These are phyloP conservation scores for Zaprionus ghesquierei DNA, from an alignment of 1,140 invertebrate species.

Conservation along the genomic window DNA sequence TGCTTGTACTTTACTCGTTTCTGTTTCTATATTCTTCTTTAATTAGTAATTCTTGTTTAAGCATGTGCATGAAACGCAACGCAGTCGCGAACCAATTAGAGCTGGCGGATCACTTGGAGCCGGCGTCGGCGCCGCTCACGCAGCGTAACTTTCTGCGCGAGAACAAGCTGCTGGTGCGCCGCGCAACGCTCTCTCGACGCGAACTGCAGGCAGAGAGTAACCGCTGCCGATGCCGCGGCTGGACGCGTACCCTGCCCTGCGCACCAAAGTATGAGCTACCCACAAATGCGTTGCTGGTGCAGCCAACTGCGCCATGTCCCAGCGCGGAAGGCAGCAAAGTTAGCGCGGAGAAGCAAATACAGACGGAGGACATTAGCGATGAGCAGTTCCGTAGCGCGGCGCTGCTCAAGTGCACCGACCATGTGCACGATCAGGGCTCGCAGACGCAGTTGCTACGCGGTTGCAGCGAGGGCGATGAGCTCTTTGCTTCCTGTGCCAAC, in stretches of 20 bases:
- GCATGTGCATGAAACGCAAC: conserved; percentile 23
- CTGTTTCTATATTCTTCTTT: not conserved
- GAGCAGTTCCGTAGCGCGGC: conserved; percentile 57
- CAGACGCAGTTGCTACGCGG: not conserved
- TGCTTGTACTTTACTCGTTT: conserved; percentile 1
- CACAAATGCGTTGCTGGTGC: conserved; percentile 35
- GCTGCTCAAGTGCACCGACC: conserved; percentile 49
- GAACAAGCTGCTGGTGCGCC: conserved; percentile 37
- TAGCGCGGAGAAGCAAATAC: conserved; percentile 58
- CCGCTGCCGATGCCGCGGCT: not conserved
- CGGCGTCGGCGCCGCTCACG: too few relatives aligned
- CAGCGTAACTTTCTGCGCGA: conserved; percentile 56
- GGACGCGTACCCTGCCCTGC: not conserved
- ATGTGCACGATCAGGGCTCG: not conserved
- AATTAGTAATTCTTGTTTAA: not conserved
- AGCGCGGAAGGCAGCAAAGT: not conserved
- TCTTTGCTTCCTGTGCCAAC: not conserved
- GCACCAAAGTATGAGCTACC: conserved; percentile 33
- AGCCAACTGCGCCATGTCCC: too few relatives aligned
- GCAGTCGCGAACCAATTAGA: not conserved
- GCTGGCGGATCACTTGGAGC: not conserved
- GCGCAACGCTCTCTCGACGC: not conserved
- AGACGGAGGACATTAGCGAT: conserved; percentile 61
- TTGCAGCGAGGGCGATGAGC: conserved; percentile 56
- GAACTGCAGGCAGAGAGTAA: not conserved